Evolutionary conservation across 2,888 invertebrate species (phyloP), one percentile per base, ranked within the genome.

Genomic region (Disparrhopalites patrizii): DNA sequence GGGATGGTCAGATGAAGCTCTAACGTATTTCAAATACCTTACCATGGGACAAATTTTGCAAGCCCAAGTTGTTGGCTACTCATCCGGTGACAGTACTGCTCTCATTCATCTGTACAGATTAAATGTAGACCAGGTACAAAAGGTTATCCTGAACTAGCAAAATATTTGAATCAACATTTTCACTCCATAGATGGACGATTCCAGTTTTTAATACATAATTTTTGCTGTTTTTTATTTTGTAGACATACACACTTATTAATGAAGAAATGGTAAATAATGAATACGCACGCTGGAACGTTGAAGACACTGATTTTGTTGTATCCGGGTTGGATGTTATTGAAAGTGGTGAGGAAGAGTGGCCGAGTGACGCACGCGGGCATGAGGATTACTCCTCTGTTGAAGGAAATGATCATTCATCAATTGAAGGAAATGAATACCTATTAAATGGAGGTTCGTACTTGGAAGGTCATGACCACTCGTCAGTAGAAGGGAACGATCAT

Each of bases 1-100:
- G 33, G 79, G 77, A 28, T 93, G 93, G 91, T 85, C 86, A 75
- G 82, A 85, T 71, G 91, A 91, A 77, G 90, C 93, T 61, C 85
- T 85, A 66, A 84, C 86, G 73, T 84, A 89, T 73, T 87, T 95
- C 80, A 87, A 87, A 76, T 86, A 88, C 65, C 81, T 93, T 77
- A 91, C 91, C 71, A 87, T 86, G 77, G 90, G 90, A 67, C 87
- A 89, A 79, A 84, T 93, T 77, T 83, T 93, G 77, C 92, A 91
- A 81, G 93, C 93, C 66, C 91, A 93, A 82, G 87, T 95, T 69
- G 88, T 88, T 73, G 90, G 88, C 76, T 91, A 91, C 79, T 87
- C 89, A 75, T 60, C 66, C 7, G 87, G 88, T 76, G 84, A 86
- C 68, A 88, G 88, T 71, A 82, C 88, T 77, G 93, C 91, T 73